A percentile compares a stretch with the other conserved stretches of the same genome.
These are phyloP conservation scores for Clusia tigrina DNA, from an alignment of 2,888 invertebrate genomes.

Conservation along the genomic window DNA sequence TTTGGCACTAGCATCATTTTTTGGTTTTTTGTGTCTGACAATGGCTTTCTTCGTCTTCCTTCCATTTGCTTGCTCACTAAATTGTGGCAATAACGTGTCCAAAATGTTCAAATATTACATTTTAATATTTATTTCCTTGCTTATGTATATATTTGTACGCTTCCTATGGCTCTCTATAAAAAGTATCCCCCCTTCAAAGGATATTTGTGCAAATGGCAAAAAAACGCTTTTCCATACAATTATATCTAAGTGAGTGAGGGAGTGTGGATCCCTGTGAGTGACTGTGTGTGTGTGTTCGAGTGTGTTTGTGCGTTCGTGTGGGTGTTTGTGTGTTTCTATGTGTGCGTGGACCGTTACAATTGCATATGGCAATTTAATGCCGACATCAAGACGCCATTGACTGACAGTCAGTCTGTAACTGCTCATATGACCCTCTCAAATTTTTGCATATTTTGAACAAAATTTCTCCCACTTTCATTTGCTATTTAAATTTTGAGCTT, in stretches of 20 bases:
- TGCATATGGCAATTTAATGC: background rate
- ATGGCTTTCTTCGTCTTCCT: background rate
- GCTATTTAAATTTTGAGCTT: too few relatives aligned
- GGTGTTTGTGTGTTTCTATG: background rate
- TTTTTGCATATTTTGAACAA: too few relatives aligned
- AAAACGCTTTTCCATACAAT: background rate
- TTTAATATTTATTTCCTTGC: constrained; percentile 5
- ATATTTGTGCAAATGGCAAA: background rate
- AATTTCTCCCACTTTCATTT: too few relatives aligned
- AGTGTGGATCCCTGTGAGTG: too few relatives aligned
- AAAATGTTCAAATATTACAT: constrained; percentile 5
- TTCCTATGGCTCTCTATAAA: background rate
- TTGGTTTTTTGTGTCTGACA: constrained; percentile 1
- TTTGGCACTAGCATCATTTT: background rate
- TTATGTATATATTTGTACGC: background rate
- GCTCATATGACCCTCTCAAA: too few relatives aligned
- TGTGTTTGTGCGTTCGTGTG: background rate
- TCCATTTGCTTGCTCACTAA: constrained; percentile 12
- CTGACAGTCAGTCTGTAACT: too few relatives aligned
- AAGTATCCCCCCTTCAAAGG: background rate
- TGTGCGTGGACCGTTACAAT: constrained; percentile 6
- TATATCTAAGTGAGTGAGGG: too few relatives aligned
- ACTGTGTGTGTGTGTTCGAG: background rate
- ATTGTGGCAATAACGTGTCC: constrained; percentile 8
- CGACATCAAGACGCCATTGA: constrained; percentile 3